Conservation (phyloP, 2,888 invertebrate genomes). For the Cybosia mesomella region DNA sequence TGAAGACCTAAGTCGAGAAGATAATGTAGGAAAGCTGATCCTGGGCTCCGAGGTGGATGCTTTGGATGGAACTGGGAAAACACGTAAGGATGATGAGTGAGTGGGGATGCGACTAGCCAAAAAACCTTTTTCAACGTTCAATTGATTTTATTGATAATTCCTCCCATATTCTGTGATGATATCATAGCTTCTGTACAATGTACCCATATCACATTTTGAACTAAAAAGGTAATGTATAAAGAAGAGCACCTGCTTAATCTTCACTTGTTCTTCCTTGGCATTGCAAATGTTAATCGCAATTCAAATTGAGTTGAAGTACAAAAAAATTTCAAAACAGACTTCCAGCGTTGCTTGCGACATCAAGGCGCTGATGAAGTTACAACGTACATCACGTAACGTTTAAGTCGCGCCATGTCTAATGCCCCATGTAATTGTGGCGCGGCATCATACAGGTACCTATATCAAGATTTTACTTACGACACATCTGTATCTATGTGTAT, state of each 20-base stretch:
- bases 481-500: slow-evolving; percentile 4
- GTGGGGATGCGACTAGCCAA: not conserved
- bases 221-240: not conserved
- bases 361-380: slow-evolving; percentile 16
- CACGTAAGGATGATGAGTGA: not conserved
- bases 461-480: slow-evolving; percentile 33
- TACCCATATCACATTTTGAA: not conserved
- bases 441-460: slow-evolving; percentile 22
- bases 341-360: slow-evolving; percentile 26
- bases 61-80: not conserved
- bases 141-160: not conserved
- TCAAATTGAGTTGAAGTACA: slow-evolving; percentile 27
- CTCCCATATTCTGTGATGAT: not conserved
- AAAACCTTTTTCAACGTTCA: not conserved
- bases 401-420: slow-evolving; percentile 37
- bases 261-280: not conserved
- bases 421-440: slow-evolving; percentile 44
- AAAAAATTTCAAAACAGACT: slow-evolving; percentile 37
- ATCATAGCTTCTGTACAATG: no score
- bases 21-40: not conserved
- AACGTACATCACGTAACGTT: slow-evolving; percentile 37
- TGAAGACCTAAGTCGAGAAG: not conserved
- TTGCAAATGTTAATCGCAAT: slow-evolving; percentile 28
- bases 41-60: not conserved
- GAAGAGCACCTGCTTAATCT: not conserved